These are phyloP conservation scores for Platyrinchus mystaceus DNA, from an alignment of 2,797 vertebrate species.

Conservation along the genomic window DNA sequence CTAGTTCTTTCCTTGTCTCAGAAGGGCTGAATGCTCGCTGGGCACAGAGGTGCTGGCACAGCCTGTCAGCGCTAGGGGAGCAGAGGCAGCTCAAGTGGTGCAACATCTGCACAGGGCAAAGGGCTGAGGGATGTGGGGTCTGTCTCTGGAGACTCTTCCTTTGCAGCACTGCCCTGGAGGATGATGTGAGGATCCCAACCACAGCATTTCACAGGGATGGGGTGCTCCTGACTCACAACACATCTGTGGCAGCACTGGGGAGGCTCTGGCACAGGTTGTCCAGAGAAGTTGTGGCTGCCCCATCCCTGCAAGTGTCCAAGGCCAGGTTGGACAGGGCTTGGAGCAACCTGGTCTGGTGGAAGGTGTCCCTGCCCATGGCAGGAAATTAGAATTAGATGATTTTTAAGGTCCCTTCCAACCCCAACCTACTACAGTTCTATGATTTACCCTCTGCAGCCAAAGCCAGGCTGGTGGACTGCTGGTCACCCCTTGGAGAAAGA, in stretches of 20 bases:
- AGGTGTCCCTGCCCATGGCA: not conserved
- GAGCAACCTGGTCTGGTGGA: not conserved
- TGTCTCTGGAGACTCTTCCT: not conserved
- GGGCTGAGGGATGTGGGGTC: not conserved
- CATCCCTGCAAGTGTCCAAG: not conserved
- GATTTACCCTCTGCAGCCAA: not conserved
- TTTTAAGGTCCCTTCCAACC: not conserved
- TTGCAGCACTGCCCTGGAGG: not conserved
- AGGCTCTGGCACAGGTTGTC: not conserved
- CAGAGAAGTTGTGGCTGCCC: not conserved
- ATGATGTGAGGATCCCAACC: not conserved
- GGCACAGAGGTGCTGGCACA: not conserved
- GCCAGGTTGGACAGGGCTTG: not conserved
- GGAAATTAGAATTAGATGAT: not conserved
- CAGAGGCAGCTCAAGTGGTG: not conserved
- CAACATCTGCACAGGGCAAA: fast-evolving
- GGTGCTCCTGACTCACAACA: not conserved
- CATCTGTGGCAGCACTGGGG: not conserved
- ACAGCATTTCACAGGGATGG: not conserved
- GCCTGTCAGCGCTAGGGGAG: not conserved
- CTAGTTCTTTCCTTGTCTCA: not conserved
- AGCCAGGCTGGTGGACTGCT: not conserved
- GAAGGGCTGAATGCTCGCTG: not conserved
- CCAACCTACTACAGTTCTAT: not conserved
- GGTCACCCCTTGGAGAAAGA: not conserved